Evolutionary conservation across 2,113 vertebrate genomes (phyloP).

Genomic region (Planiliza haematocheilus): DNA sequence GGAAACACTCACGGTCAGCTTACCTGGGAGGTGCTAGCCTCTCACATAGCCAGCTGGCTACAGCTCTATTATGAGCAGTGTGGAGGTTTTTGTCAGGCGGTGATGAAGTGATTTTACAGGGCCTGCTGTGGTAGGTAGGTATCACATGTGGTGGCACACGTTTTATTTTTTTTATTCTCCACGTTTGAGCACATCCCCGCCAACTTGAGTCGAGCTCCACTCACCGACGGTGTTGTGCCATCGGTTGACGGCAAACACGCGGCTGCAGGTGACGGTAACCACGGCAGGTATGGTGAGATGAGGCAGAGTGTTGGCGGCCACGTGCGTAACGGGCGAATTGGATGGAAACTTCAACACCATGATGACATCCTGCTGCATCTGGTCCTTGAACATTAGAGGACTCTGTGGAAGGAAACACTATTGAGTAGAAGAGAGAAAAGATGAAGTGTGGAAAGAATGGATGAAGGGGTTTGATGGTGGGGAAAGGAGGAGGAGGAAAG

Average conservation of each 20-base stretch:
- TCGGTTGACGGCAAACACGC: slow-evolving; percentile 96
- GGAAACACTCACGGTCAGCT: slow-evolving; percentile 71
- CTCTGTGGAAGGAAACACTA: slow-evolving; percentile 99
- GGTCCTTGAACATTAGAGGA: slow-evolving; percentile 99
- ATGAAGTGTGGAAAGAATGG: slow-evolving; percentile 38
- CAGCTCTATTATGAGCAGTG: slow-evolving; percentile 55
- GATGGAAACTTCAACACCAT: slow-evolving; percentile 99
- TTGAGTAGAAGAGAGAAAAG: slow-evolving; percentile 85
- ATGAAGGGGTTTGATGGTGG: slow-evolving; percentile 69
- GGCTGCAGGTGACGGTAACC: slow-evolving; percentile 97
- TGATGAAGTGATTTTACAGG: slow-evolving; percentile 72
- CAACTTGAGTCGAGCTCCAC: slow-evolving; percentile 62
- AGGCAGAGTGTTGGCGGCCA: slow-evolving; percentile 97
- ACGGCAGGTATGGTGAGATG: slow-evolving; percentile 95
- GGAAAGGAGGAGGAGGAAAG: slow-evolving; percentile 71
- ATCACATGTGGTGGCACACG: slow-evolving; percentile 45
- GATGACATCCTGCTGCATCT: slow-evolving; percentile 99
- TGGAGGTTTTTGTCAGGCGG: slow-evolving; percentile 39
- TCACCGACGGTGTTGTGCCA: slow-evolving; percentile 99
- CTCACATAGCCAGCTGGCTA: slow-evolving; percentile 58
- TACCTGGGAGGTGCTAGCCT: slow-evolving; percentile 67
- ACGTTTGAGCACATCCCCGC: slow-evolving; percentile 5
- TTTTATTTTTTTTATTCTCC: slow-evolving; percentile 4
- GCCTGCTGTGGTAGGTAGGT: slow-evolving; percentile 60
- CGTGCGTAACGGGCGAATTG: slow-evolving; percentile 96